Conservation (phyloP, 2,113 vertebrate genomes). For the Octodon degus region DNA sequence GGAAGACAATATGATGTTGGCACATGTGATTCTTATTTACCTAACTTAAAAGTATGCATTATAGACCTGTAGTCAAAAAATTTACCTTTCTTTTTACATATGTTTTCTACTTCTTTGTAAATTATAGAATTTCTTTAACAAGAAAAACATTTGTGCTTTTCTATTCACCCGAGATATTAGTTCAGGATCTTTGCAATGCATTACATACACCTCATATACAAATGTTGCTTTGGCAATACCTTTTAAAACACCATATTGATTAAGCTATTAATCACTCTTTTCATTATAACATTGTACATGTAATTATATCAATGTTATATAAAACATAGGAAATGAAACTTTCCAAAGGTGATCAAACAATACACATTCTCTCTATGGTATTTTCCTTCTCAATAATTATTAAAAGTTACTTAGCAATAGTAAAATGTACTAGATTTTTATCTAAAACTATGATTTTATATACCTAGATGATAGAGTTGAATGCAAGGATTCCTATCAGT, state of each 20-base stretch:
- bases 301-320: background rate
- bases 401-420: background rate
- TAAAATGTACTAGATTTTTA: background rate
- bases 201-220: background rate
- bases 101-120: background rate
- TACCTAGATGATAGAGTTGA: background rate
- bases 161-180: background rate
- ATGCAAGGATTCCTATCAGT: background rate
- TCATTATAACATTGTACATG: background rate
- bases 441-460: background rate
- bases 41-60: background rate
- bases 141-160: background rate
- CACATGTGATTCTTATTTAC: no score
- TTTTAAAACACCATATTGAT: background rate
- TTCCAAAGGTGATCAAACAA: background rate
- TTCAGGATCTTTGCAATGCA: background rate
- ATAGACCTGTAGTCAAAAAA: background rate
- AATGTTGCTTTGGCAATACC: background rate
- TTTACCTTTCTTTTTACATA: background rate
- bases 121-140: background rate
- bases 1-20: no score
- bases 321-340: background rate
- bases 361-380: background rate
- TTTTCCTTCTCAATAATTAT: background rate
- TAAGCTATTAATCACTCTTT: background rate